Conservation (phyloP, 2,797 vertebrate genomes). For the Eremophila alpestris region DNA sequence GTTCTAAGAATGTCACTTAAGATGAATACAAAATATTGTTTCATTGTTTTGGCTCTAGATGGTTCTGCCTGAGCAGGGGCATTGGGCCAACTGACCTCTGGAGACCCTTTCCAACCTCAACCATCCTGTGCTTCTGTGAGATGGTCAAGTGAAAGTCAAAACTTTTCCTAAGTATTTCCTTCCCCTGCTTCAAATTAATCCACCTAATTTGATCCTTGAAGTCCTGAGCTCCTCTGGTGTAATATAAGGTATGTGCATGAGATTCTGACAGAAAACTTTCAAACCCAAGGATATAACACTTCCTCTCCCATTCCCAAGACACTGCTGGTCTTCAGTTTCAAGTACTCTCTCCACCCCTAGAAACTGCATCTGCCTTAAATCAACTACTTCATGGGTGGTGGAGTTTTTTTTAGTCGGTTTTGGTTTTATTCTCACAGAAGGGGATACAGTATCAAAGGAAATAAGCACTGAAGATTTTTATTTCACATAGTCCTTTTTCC, state of each 20-base stretch:
- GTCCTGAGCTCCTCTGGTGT: neutral
- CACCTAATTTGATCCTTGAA: neutral
- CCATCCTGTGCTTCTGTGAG: neutral
- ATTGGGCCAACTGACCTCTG: neutral
- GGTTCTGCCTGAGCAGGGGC: neutral
- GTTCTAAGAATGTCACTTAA: neutral
- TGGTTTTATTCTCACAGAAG: neutral
- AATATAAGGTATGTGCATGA: neutral
- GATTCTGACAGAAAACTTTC: neutral
- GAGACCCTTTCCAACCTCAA: neutral
- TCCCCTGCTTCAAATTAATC: neutral
- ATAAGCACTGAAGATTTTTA: neutral
- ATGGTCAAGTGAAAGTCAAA: neutral
- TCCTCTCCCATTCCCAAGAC: neutral
- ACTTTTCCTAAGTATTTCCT: neutral
- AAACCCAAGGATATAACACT: neutral
- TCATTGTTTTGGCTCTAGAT: neutral
- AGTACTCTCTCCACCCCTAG: neutral
- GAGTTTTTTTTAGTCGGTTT: neutral
- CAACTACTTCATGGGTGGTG: neutral
- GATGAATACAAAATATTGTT: neutral
- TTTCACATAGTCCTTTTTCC: neutral
- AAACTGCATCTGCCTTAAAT: slow-evolving; percentile 40
- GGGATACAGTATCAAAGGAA: slow-evolving; percentile 4
- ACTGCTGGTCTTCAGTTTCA: neutral